Conservation (phyloP, 1,140 invertebrate species). For the Zophobas atratus region DNA sequence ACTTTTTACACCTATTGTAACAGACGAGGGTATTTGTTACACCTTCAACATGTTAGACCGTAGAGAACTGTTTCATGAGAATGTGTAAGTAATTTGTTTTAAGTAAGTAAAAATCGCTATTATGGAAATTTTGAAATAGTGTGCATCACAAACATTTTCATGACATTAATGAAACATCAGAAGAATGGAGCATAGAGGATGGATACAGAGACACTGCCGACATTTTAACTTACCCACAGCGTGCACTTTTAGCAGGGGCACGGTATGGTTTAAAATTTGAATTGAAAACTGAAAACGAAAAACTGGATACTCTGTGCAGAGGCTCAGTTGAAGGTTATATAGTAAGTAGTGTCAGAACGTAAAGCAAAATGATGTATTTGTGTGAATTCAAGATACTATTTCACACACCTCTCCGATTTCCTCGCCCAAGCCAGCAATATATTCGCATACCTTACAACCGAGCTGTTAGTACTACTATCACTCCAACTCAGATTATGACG, state of each 20-base stretch:
- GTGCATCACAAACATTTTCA: conserved; percentile 51
- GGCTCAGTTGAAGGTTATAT: conserved; percentile 70
- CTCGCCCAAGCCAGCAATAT: conserved; percentile 70
- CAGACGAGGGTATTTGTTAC: conserved; percentile 78
- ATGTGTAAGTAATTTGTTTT: conserved; percentile 62
- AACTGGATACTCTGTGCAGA: conserved; percentile 69
- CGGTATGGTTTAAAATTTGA: conserved; percentile 67
- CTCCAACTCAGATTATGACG: conserved; percentile 72
- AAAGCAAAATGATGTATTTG: conserved; percentile 57
- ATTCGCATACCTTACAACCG: conserved; percentile 71
- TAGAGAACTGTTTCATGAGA: conserved; percentile 71
- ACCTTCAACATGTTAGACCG: conserved; percentile 76
- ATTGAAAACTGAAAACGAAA: conserved; percentile 64
- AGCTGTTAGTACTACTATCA: conserved; percentile 71
- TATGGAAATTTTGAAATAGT: conserved; percentile 48
- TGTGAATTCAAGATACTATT: conserved; percentile 68
- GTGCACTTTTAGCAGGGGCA: conserved; percentile 68
- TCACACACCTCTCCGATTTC: conserved; percentile 72
- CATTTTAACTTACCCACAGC: conserved; percentile 67
- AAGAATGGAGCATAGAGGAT: conserved; percentile 35
- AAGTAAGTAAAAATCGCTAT: not conserved
- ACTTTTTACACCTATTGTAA: conserved; percentile 74
- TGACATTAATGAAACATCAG: not conserved
- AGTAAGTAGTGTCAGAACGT: conserved; percentile 46
- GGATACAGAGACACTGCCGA: conserved; percentile 65